phyloP scores from a whole-genome alignment of 2,113 vertebrate species.

The Ranitomeya imitator region DNA sequence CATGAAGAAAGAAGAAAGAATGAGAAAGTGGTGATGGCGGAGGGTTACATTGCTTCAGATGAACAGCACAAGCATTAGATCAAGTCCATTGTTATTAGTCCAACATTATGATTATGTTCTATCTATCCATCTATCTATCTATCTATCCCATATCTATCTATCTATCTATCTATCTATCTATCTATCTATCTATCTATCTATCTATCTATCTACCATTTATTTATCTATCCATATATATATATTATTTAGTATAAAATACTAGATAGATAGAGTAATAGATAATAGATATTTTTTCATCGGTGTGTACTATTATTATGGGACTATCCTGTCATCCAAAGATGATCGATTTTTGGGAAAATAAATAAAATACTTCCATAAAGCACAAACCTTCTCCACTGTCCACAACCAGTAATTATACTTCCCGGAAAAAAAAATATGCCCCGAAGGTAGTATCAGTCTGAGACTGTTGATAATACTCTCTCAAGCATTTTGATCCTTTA shows the following conservation, averaged over 20 bases:
- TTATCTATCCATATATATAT: not conserved
- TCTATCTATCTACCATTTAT: not conserved
- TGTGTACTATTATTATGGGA: not conserved
- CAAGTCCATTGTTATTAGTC: slow-evolving; percentile 78
- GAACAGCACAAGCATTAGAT: slow-evolving; percentile 62
- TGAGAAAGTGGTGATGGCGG: slow-evolving; percentile 54
- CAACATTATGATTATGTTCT: slow-evolving; percentile 57
- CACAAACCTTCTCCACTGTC: slow-evolving; percentile 39
- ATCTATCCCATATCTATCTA: slow-evolving; percentile 67
- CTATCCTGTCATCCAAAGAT: not conserved
- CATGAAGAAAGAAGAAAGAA: slow-evolving; percentile 16
- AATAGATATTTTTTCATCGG: not conserved
- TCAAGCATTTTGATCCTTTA: not conserved
- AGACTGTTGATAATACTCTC: not conserved
- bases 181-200: not conserved
- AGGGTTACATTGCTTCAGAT: slow-evolving; percentile 60
- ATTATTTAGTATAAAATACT: not conserved
- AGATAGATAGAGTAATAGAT: not conserved
- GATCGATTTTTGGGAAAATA: not conserved
- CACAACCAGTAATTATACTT: slow-evolving; percentile 39
- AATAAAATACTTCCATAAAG: slow-evolving; percentile 27
- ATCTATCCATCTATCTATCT: slow-evolving; percentile 59
- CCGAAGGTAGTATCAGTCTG: slow-evolving; percentile 29
- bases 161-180: not conserved
- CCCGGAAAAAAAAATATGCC: slow-evolving; percentile 30